These are phyloP conservation scores for Theonella swinhoei DNA, from an alignment of 37 sponge, comb jelly and placozoan genomes.

Conservation along the genomic window DNA sequence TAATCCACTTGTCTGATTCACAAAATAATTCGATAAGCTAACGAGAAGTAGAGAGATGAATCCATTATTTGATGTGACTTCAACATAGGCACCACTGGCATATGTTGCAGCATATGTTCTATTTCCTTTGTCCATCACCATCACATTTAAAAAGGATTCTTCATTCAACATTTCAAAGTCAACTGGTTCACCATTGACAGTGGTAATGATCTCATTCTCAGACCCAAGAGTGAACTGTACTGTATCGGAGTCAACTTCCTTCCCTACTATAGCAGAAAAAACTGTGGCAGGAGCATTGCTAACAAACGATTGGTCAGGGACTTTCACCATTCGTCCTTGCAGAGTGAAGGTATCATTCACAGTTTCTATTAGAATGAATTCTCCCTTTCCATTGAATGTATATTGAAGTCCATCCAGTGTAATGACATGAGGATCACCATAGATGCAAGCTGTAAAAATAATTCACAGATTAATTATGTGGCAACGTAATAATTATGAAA, in stretches of 20 bases:
- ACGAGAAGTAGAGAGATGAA: slow-evolving; percentile 41
- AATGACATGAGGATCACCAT: slow-evolving; percentile 77
- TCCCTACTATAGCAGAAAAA: slow-evolving; percentile 65
- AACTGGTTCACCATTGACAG: slow-evolving; percentile 51
- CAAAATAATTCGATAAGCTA: slow-evolving; percentile 18
- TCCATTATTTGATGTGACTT: slow-evolving; percentile 28
- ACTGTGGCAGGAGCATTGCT: slow-evolving; percentile 43
- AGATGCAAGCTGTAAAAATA: slow-evolving; percentile 54
- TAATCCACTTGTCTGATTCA: slow-evolving; percentile 41
- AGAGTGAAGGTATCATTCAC: slow-evolving; percentile 55
- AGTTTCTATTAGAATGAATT: slow-evolving; percentile 69
- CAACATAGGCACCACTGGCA: slow-evolving; percentile 37
- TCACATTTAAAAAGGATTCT: slow-evolving; percentile 35
- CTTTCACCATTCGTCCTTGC: slow-evolving; percentile 69
- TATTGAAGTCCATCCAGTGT: slow-evolving; percentile 71
- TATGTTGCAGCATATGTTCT: slow-evolving; percentile 26
- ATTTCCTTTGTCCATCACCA: slow-evolving; percentile 24
- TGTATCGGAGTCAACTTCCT: slow-evolving; percentile 17
- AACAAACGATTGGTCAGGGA: slow-evolving; percentile 12
- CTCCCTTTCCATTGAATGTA: slow-evolving; percentile 82
- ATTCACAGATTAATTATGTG: too few species aligned
- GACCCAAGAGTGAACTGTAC: slow-evolving; percentile 25
- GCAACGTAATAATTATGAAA: too few species aligned
- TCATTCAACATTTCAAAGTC: slow-evolving; percentile 41
- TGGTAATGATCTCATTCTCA: too few species aligned